phyloP scores from a whole-genome alignment of 2,888 invertebrate species.

The Miltochrista miniata region DNA sequence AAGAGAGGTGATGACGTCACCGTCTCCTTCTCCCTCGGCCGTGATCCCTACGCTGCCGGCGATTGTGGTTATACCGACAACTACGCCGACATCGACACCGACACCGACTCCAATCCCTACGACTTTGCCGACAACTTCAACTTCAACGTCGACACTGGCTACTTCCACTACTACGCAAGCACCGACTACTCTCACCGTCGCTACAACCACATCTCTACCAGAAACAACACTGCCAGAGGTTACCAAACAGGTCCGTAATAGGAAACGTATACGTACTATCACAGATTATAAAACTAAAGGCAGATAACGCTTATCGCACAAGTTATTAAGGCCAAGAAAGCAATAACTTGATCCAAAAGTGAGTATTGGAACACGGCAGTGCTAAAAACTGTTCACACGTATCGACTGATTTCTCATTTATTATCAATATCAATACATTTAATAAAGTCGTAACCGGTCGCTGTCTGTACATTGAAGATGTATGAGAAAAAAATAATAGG shows the following conservation, averaged over 20 bases:
- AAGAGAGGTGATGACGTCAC: conserved; percentile 51
- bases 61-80: conserved; percentile 22
- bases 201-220: conserved; percentile 55
- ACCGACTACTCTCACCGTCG: conserved; percentile 45
- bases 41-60: conserved; percentile 43
- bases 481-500: too few relatives aligned
- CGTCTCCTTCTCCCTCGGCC: conserved; percentile 44
- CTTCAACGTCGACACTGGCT: conserved; percentile 39
- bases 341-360: too few relatives aligned
- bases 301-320: too few relatives aligned
- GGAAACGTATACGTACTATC: conserved; percentile 11
- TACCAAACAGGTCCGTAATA: conserved; percentile 66
- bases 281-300: too few relatives aligned
- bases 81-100: conserved; percentile 39
- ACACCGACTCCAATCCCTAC: conserved; percentile 40
- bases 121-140: conserved; percentile 38
- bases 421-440: too few relatives aligned
- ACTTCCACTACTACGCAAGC: conserved; percentile 41
- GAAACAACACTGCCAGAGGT: conserved; percentile 67
- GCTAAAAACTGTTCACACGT: too few relatives aligned
- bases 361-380: too few relatives aligned
- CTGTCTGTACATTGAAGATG: too few relatives aligned
- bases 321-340: too few relatives aligned
- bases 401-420: too few relatives aligned
- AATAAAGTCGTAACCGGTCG: too few relatives aligned